A percentile compares a stretch with the other conserved stretches of the same genome.
phyloP scores from a whole-genome alignment of 1,140 invertebrate genomes.

The Sarcophaga peregrina region DNA sequence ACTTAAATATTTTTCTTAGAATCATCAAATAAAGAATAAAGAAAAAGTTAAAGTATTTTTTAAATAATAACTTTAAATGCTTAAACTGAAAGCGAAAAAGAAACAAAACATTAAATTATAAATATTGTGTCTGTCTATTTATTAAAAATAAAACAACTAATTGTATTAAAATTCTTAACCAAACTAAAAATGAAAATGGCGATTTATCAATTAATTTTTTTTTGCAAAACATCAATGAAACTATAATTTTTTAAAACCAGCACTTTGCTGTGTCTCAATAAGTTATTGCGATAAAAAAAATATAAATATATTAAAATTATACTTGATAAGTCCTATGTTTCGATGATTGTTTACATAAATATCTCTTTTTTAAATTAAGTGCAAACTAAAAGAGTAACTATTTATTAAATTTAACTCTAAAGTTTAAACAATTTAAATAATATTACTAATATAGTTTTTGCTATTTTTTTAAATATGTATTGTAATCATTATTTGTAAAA shows the following conservation, averaged over 20 bases:
- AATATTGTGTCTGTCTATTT: constrained; percentile 19
- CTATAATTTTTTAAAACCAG: background rate
- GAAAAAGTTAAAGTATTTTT: constrained; percentile 1
- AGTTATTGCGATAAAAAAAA: background rate
- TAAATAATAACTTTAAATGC: constrained; percentile 6
- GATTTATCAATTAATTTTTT: background rate
- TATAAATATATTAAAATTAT: background rate
- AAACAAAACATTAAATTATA: background rate
- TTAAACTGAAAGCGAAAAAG: background rate
- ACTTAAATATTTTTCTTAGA: constrained; percentile 22
- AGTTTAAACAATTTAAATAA: constrained; percentile 16
- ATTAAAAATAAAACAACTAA: background rate
- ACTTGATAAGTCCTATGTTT: background rate
- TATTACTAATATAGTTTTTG: constrained; percentile 25
- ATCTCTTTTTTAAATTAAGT: background rate
- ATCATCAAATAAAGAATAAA: background rate
- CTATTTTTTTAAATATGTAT: constrained; percentile 27
- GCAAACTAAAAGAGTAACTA: constrained; percentile 16
- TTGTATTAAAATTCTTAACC: background rate
- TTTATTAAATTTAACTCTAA: constrained; percentile 10
- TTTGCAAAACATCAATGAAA: background rate
- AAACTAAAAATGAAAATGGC: background rate
- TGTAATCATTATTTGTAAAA: constrained; percentile 16
- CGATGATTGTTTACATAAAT: constrained; percentile 12
- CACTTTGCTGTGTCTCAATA: background rate